Percentiles rank a stretch among this genome's conserved stretches.
Evolutionary conservation across 30 jellyfish, hydroid and myxozoan species (phyloP).

Genomic region (Cassiopea andromeda): DNA sequence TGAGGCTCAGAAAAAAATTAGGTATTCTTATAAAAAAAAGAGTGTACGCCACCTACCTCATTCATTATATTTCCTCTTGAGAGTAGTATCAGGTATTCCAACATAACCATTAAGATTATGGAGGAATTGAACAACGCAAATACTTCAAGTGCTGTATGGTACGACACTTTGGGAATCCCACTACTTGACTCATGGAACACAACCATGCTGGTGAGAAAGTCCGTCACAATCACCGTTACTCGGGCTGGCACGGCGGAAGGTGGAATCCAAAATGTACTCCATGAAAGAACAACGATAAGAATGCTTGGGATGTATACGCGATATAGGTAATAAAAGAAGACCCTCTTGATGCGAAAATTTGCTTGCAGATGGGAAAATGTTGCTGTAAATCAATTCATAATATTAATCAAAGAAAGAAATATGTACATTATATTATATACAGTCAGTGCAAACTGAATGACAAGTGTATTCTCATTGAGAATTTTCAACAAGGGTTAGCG

Average conservation of each 20-base stretch:
- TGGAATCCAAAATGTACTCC: constrained; percentile 70
- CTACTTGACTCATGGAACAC: constrained; percentile 28
- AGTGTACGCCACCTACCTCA: constrained; percentile 1
- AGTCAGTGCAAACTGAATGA: too few relatives aligned
- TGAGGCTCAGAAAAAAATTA: too few relatives aligned
- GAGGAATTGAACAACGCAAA: constrained; percentile 27
- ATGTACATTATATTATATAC: too few relatives aligned
- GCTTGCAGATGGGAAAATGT: constrained; percentile 31
- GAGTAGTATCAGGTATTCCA: constrained; percentile 21
- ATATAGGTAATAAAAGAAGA: constrained; percentile 22
- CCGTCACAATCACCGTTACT: constrained; percentile 68
- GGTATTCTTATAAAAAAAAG: neutral
- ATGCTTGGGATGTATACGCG: constrained; percentile 58
- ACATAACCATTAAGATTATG: constrained; percentile 39
- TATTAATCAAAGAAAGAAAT: too few relatives aligned
- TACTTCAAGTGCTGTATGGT: constrained; percentile 59
- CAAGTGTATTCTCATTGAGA: too few relatives aligned
- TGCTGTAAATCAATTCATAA: constrained; percentile 20
- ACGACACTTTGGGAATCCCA: constrained; percentile 35
- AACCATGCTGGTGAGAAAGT: constrained; percentile 60
- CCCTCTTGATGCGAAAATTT: constrained; percentile 28
- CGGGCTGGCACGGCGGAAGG: constrained; percentile 67
- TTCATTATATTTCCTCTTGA: neutral
- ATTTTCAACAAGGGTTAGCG: too few relatives aligned
- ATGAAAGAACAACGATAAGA: constrained; percentile 43